phyloP scores from a whole-genome alignment of 1,140 invertebrate genomes.

The Drosophila tristis region DNA sequence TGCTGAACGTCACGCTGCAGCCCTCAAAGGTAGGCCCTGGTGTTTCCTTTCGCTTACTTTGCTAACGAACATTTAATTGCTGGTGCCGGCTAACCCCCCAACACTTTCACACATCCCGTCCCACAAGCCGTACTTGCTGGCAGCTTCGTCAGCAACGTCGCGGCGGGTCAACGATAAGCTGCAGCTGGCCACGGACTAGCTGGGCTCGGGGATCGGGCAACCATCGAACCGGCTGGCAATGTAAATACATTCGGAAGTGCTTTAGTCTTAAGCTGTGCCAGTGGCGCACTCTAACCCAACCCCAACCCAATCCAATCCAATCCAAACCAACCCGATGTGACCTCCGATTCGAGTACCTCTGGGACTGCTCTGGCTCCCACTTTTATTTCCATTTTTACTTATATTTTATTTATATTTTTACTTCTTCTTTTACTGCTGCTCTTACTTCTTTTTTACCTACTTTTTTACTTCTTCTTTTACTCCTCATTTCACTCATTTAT shows the following conservation, averaged over 20 bases:
- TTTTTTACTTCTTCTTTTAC: no score
- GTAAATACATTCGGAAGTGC: conserved; percentile 57
- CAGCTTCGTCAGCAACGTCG: conserved; percentile 1
- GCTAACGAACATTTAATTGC: neutral
- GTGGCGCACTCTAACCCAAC: conserved; percentile 5
- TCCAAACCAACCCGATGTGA: no score
- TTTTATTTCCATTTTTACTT: no score
- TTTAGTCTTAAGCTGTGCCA: conserved; percentile 21
- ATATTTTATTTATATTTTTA: no score
- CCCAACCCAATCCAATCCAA: no score
- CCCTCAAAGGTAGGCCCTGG: conserved; percentile 89
- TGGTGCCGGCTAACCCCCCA: conserved; percentile 34
- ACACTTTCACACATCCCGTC: neutral
- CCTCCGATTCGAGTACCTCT: no score
- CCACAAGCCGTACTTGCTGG: conserved; percentile 22
- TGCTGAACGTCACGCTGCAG: conserved; percentile 92
- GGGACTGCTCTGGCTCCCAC: no score
- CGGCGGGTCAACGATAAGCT: conserved; percentile 53
- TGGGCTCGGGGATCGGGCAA: neutral
- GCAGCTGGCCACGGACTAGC: conserved; percentile 56
- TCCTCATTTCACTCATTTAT: no score
- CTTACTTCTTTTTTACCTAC: no score
- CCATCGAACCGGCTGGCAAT: conserved; percentile 11
- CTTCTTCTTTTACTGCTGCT: no score
- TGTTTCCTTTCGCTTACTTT: conserved; percentile 33